Evolutionary conservation across 2,888 invertebrate genomes (phyloP).

Genomic region (Xestia xanthographa): DNA sequence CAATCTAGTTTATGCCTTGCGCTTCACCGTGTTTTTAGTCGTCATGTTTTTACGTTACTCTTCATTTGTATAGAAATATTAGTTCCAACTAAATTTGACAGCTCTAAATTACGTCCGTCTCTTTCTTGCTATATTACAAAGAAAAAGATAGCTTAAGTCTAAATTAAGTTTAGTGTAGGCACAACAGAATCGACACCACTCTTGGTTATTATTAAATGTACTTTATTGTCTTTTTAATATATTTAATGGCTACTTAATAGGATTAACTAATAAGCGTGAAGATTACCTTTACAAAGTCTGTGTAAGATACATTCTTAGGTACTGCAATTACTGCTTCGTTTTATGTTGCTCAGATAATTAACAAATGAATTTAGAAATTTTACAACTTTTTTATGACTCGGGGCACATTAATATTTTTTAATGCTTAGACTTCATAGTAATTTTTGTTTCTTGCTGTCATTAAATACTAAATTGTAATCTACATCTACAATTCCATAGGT

Average conservation of each 20-base stretch:
- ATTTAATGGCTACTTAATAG: not conserved
- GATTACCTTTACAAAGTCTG: not conserved
- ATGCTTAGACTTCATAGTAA: not conserved
- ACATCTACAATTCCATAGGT: not conserved
- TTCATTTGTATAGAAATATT: no score
- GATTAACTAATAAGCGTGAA: not conserved
- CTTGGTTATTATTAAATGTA: not conserved
- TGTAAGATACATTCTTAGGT: not conserved
- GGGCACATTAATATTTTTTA: not conserved
- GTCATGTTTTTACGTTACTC: no score
- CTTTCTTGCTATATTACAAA: no score
- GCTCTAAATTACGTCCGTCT: no score
- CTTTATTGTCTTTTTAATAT: not conserved
- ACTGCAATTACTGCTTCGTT: not conserved
- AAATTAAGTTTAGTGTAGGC: no score
- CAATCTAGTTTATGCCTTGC: no score
- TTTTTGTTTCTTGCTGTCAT: not conserved
- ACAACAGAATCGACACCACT: no score
- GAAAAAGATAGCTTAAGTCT: no score
- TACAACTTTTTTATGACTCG: not conserved
- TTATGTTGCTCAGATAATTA: not conserved
- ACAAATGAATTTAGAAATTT: not conserved
- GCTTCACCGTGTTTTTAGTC: no score
- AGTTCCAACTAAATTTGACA: no score
- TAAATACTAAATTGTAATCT: not conserved